Conservation (phyloP, 2,113 vertebrate genomes). For the Pionites leucogaster region DNA sequence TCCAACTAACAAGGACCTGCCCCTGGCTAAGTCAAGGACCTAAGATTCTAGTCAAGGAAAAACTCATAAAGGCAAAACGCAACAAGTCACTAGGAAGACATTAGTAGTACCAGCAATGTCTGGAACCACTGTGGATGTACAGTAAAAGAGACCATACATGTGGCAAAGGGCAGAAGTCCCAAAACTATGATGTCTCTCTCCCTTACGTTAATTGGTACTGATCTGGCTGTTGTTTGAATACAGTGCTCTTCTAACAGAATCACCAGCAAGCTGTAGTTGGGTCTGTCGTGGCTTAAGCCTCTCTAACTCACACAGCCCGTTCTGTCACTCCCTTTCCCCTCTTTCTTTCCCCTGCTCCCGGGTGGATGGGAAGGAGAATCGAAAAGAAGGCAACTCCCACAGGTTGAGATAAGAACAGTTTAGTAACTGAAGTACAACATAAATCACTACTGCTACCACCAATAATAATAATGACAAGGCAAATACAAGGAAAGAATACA, state of each 20-base stretch:
- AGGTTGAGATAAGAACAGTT: too few species aligned
- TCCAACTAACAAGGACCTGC: neutral
- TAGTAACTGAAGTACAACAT: too few species aligned
- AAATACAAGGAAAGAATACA: too few species aligned
- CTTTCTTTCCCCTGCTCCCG: too few species aligned
- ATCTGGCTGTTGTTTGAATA: neutral
- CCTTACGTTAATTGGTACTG: neutral
- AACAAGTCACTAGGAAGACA: neutral
- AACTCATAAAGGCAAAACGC: neutral
- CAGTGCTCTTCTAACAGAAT: neutral
- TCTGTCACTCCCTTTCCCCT: too few species aligned
- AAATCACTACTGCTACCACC: too few species aligned
- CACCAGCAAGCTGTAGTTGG: neutral
- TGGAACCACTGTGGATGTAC: rapidly evolving
- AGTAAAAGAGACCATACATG: neutral
- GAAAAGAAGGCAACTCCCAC: too few species aligned
- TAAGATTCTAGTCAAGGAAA: neutral
- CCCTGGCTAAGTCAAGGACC: neutral
- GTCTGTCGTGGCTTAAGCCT: too few species aligned
- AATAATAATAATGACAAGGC: too few species aligned
- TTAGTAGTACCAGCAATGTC: neutral
- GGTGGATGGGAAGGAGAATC: too few species aligned
- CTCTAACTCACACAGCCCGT: too few species aligned
- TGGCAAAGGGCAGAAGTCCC: neutral
- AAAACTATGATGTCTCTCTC: neutral